Conservation (phyloP, 2,113 vertebrate genomes). For the Suricata suricatta region DNA sequence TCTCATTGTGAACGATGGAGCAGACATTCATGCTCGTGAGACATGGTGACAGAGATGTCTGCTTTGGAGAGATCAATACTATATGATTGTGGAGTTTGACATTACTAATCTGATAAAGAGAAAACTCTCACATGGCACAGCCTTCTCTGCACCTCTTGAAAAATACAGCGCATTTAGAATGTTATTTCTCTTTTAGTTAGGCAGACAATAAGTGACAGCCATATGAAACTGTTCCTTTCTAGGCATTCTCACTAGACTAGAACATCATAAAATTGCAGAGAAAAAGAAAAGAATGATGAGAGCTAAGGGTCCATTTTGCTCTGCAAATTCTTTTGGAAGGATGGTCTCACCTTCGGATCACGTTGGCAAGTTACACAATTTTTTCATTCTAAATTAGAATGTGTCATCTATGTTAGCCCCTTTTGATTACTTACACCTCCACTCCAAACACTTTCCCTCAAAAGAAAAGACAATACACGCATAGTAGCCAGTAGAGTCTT, state of each 20-base stretch:
- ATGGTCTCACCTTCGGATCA: background rate
- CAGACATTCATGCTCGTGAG: slow-evolving; percentile 51
- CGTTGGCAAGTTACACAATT: background rate
- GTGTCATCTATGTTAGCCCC: background rate
- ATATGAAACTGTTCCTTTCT: slow-evolving; percentile 8
- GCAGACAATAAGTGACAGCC: background rate
- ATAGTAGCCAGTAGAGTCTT: slow-evolving; percentile 6
- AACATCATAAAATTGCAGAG: slow-evolving; percentile 18
- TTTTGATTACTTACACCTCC: background rate
- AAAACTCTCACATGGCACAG: background rate
- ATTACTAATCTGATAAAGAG: slow-evolving; percentile 38
- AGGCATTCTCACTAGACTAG: slow-evolving; percentile 23
- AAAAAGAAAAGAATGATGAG: background rate
- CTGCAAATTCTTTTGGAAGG: background rate
- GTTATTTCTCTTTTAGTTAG: slow-evolving; percentile 10
- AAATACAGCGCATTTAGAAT: background rate
- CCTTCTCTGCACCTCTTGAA: background rate
- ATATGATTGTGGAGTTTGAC: slow-evolving; percentile 33
- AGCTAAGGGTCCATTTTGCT: background rate
- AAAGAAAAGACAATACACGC: background rate
- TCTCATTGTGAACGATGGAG: slow-evolving; percentile 49
- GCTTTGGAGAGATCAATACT: slow-evolving; percentile 64
- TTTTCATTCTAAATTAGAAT: background rate
- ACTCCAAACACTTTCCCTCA: background rate
- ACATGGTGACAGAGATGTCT: slow-evolving; percentile 3